Percentiles rank a stretch among this genome's conserved stretches.
Conservation (phyloP, 1,140 invertebrate genomes). For the Sitophilus oryzae region DNA sequence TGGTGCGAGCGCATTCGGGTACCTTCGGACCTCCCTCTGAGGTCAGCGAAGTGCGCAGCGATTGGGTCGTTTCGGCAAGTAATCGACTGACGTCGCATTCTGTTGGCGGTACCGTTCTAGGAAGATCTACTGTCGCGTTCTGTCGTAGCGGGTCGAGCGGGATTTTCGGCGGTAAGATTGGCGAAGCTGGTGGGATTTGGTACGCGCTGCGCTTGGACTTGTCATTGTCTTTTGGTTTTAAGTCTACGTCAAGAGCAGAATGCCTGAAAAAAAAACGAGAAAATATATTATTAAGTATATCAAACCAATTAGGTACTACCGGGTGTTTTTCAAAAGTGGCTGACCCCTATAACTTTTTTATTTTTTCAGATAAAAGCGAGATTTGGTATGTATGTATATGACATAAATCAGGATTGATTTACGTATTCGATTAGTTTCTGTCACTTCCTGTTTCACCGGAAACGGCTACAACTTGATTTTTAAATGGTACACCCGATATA, state of each 20-base stretch:
- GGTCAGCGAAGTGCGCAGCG: constrained; percentile 1
- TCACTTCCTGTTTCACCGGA: no score
- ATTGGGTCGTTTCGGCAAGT: constrained; percentile 9
- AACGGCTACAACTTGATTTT: no score
- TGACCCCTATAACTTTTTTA: no score
- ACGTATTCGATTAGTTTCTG: no score
- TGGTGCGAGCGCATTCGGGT: not conserved
- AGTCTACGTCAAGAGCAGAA: constrained; percentile 39
- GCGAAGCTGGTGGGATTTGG: constrained; percentile 10
- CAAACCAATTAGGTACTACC: no score
- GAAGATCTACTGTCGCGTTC: constrained; percentile 3
- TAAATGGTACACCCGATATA: no score
- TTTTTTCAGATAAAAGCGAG: no score
- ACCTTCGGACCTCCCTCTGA: constrained; percentile 1
- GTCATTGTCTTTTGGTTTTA: constrained; percentile 33
- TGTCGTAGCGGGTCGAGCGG: constrained; percentile 16
- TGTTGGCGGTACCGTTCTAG: constrained; percentile 6
- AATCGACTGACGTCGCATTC: constrained; percentile 18
- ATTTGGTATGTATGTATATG: no score
- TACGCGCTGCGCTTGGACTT: constrained; percentile 14
- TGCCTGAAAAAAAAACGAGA: constrained; percentile 34
- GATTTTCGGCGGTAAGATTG: constrained; percentile 12
- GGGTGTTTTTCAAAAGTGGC: no score
- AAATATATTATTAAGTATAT: no score
- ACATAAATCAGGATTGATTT: no score